Percentiles rank a stretch among this genome's conserved stretches.
Conservation (phyloP, 2,113 vertebrate genomes). For the Corythornis madagascariensis region DNA sequence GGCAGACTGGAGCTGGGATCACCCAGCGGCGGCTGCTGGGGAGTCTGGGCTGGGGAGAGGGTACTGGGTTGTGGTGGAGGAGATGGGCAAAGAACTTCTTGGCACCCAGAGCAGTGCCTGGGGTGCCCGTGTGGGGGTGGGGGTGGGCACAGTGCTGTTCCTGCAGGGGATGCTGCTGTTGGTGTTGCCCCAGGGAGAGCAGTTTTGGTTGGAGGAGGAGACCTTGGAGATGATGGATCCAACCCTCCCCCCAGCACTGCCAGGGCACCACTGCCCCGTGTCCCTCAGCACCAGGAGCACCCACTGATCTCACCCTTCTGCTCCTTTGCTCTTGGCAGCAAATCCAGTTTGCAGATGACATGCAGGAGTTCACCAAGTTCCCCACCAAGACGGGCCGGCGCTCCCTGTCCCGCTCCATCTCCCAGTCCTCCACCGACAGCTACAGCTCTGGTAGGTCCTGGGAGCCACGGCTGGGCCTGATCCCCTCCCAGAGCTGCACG, state of each 20-base stretch:
- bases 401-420: constrained; percentile 95
- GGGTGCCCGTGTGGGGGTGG: background rate
- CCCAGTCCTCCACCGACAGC: constrained; percentile 98
- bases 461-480: rapidly evolving
- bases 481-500: rapidly evolving
- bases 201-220: background rate
- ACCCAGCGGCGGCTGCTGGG: background rate
- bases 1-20: background rate
- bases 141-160: background rate
- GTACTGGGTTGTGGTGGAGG: background rate
- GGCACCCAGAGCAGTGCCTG: background rate
- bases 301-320: background rate
- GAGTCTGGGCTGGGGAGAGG: background rate
- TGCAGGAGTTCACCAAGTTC: constrained; percentile 97
- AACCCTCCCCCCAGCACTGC: background rate
- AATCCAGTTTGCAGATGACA: constrained; percentile 99
- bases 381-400: constrained; percentile 95
- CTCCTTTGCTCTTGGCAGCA: constrained; percentile 70
- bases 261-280: background rate
- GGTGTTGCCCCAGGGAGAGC: background rate
- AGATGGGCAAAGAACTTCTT: background rate
- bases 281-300: background rate
- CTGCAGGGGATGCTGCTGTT: background rate
- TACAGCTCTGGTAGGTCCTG: constrained; percentile 92
- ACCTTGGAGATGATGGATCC: background rate